These are phyloP conservation scores for Sicus ferrugineus DNA, from an alignment of 2,888 invertebrate genomes.

Conservation along the genomic window DNA sequence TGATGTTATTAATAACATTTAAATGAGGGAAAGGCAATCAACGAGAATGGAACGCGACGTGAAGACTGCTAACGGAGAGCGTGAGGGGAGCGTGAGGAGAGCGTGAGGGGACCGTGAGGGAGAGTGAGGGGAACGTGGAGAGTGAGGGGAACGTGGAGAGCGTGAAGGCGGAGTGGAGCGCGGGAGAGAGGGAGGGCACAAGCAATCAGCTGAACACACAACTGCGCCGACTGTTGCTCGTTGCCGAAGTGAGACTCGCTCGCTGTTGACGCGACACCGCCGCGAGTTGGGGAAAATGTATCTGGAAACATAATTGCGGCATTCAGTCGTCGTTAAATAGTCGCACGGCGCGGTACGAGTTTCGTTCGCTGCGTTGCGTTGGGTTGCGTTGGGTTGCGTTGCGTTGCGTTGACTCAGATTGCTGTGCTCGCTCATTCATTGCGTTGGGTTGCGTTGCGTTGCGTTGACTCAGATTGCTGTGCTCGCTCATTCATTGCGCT, in stretches of 20 bases:
- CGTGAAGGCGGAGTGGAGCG: neutral
- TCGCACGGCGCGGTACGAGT: constrained; percentile 63
- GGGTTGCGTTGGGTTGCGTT: neutral
- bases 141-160: no score
- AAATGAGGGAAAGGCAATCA: constrained; percentile 31
- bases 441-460: neutral
- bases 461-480: neutral
- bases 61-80: neutral
- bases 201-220: neutral
- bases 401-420: no score
- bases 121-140: no score
- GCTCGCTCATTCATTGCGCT: neutral
- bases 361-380: constrained; percentile 20
- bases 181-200: neutral
- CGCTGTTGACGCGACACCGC: constrained; percentile 37
- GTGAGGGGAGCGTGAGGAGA: no score
- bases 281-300: constrained; percentile 59
- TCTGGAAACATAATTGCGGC: constrained; percentile 64
- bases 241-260: constrained; percentile 1
- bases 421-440: constrained; percentile 22
- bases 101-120: no score
- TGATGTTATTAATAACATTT: constrained; percentile 24
- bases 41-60: neutral
- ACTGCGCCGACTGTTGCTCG: constrained; percentile 37
- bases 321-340: constrained; percentile 64